These are phyloP conservation scores for Lamprologus sp. DNA, from an alignment of 2,113 vertebrate genomes.

Conservation along the genomic window DNA sequence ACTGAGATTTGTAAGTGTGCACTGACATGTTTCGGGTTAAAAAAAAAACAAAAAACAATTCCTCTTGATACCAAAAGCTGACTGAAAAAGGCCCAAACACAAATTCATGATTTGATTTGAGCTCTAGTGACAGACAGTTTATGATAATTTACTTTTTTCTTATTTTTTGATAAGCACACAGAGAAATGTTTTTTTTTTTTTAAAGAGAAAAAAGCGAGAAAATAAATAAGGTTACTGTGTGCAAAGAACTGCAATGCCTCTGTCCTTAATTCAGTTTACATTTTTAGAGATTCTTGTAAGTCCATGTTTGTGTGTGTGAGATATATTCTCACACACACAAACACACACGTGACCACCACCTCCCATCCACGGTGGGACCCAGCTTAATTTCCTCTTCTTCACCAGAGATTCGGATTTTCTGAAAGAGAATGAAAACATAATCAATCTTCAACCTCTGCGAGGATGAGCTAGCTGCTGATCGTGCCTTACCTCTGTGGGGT, in stretches of 20 bases:
- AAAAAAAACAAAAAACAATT: neutral
- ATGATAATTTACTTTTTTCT: neutral
- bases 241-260: conserved; percentile 40
- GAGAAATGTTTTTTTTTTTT: neutral
- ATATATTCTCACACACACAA: neutral
- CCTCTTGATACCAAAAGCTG: neutral
- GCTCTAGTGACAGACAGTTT: neutral
- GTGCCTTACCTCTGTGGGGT: conserved; percentile 13
- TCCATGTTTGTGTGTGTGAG: neutral
- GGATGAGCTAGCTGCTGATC: neutral
- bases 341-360: neutral
- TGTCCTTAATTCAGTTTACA: neutral
- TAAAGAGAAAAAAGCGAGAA: conserved; percentile 13
- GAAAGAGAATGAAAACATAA: neutral
- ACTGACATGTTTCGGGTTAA: neutral
- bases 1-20: neutral
- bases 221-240: conserved; percentile 57
- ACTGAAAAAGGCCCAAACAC: neutral
- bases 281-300: neutral
- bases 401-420: conserved; percentile 29
- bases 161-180: neutral
- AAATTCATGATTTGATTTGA: neutral
- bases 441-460: neutral
- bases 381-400: neutral
- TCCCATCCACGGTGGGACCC: neutral